Percentiles rank a stretch among this genome's conserved stretches.
phyloP scores from a whole-genome alignment of 2,888 invertebrate genomes.

The Alviniconcha strummeri region DNA sequence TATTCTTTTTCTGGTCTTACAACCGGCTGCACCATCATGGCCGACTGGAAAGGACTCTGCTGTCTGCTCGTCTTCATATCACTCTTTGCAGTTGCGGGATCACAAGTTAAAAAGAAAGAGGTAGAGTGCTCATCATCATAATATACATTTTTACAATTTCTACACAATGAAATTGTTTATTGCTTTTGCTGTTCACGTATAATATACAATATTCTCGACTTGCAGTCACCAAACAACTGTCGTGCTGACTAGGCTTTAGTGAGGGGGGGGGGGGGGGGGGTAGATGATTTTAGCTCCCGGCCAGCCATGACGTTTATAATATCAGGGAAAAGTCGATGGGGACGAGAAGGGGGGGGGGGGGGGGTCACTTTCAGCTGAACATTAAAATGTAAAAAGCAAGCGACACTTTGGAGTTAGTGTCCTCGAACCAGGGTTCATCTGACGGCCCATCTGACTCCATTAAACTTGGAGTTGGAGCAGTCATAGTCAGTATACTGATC shows the following conservation, averaged over 20 bases:
- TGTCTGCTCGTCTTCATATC: conserved; percentile 7
- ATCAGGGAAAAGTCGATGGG: no score
- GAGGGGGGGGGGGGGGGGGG: background rate
- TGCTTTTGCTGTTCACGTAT: background rate
- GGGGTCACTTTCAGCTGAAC: no score
- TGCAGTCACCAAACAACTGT: background rate
- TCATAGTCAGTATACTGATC: no score
- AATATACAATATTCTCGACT: background rate
- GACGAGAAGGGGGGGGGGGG: no score
- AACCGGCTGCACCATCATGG: background rate
- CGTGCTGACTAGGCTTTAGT: background rate
- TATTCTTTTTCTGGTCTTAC: background rate
- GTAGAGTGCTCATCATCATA: background rate
- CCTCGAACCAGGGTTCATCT: no score
- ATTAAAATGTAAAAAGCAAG: no score
- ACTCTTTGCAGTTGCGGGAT: conserved; percentile 9
- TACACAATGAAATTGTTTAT: background rate
- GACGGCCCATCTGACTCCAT: no score
- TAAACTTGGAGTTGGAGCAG: no score
- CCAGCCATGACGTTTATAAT: no score
- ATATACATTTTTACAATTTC: background rate
- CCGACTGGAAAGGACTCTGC: background rate
- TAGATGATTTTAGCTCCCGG: background rate
- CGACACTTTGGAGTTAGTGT: no score
- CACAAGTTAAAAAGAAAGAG: conserved; percentile 29